phyloP scores from a whole-genome alignment of 2,797 vertebrate genomes.

The Peromyscus eremicus region DNA sequence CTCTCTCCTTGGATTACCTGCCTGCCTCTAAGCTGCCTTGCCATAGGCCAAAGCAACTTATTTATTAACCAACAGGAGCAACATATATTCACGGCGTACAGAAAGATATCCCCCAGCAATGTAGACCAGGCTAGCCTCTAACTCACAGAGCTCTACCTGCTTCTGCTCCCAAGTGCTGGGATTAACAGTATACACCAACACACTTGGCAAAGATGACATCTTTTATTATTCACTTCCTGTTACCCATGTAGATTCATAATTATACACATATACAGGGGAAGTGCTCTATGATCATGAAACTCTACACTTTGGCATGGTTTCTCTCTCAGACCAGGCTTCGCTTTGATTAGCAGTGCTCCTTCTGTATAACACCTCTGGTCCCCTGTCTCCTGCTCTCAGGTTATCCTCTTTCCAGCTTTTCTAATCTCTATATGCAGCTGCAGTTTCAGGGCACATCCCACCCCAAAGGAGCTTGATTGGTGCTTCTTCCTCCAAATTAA shows the following conservation, averaged over 20 bases:
- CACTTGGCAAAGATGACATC: background rate
- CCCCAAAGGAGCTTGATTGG: fast-evolving
- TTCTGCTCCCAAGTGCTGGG: background rate
- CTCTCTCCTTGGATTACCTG: too few relatives aligned
- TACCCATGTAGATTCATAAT: background rate
- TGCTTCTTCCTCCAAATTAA: background rate
- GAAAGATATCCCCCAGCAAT: too few relatives aligned
- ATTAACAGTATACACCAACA: background rate
- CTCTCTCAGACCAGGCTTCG: background rate
- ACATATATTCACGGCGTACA: too few relatives aligned
- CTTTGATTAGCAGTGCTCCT: background rate
- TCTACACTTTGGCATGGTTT: background rate
- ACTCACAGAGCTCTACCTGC: background rate
- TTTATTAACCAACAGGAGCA: too few relatives aligned
- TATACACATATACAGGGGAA: background rate
- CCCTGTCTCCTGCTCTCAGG: background rate
- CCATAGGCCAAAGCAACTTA: too few relatives aligned
- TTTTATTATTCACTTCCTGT: background rate
- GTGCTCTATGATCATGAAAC: background rate
- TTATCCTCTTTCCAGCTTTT: background rate
- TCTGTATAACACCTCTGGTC: background rate
- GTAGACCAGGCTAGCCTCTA: background rate
- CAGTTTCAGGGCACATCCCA: background rate
- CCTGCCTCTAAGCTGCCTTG: too few relatives aligned
- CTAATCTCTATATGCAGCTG: background rate